Conservation (phyloP, 2,797 vertebrate genomes). For the Lycodopsis pacificus region DNA sequence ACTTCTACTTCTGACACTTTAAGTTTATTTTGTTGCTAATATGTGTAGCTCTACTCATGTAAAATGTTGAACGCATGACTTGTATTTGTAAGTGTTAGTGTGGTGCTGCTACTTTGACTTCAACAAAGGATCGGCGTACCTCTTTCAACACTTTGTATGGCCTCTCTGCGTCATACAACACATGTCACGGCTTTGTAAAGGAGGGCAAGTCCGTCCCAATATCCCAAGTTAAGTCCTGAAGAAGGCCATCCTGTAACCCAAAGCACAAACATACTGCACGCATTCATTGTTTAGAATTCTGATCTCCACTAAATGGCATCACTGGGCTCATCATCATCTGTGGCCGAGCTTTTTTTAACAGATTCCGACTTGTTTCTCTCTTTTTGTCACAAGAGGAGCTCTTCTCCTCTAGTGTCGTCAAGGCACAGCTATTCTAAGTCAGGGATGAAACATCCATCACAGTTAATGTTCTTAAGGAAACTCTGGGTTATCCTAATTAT, state of each 20-base stretch:
- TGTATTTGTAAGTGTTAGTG: neutral
- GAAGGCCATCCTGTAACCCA: constrained; percentile 26
- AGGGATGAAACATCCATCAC: constrained; percentile 75
- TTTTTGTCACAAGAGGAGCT: constrained; percentile 51
- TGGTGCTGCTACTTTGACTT: neutral
- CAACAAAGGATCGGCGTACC: neutral
- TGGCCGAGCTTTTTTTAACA: constrained; percentile 67
- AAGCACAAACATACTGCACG: constrained; percentile 53
- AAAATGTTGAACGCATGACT: neutral
- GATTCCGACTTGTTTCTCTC: constrained; percentile 35
- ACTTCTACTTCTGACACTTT: neutral
- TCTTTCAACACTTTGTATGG: neutral
- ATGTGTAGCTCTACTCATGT: neutral
- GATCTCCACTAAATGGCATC: constrained; percentile 55
- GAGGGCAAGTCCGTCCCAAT: constrained; percentile 26
- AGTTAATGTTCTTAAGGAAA: constrained; percentile 82
- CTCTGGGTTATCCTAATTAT: constrained; percentile 81
- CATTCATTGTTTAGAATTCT: constrained; percentile 41
- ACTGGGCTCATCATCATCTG: constrained; percentile 30
- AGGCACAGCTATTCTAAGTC: constrained; percentile 67
- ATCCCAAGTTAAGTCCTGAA: constrained; percentile 37
- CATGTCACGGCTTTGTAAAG: constrained; percentile 35
- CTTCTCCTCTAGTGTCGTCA: constrained; percentile 43
- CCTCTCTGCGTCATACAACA: neutral
- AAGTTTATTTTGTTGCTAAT: neutral